A percentile compares a stretch with the other conserved stretches of the same genome.
These are phyloP conservation scores for Eulemur rubriventer DNA, from an alignment of 2,797 vertebrate species.

Conservation along the genomic window DNA sequence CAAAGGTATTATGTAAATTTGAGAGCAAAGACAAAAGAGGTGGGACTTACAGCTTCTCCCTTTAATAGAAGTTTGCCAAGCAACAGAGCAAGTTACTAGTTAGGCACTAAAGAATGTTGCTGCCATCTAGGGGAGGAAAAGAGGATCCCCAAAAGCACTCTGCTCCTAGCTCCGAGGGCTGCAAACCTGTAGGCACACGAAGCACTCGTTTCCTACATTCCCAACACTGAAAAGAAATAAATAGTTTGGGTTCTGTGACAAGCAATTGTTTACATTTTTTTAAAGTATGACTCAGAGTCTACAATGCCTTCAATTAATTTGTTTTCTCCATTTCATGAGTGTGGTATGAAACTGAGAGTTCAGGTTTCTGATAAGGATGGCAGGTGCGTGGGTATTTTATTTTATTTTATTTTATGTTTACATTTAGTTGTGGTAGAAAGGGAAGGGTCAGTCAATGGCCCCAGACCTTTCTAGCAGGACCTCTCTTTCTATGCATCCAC, in stretches of 20 bases:
- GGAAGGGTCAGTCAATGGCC: not conserved
- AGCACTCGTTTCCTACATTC: not conserved
- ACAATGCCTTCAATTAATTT: not conserved
- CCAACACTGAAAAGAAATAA: not conserved
- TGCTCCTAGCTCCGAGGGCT: not conserved
- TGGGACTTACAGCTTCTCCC: not conserved
- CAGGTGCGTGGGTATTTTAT: not conserved
- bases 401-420: not conserved
- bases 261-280: not conserved
- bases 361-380: not conserved
- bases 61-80: rapidly evolving
- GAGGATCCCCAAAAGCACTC: not conserved
- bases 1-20: not conserved
- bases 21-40: not conserved
- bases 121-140: constrained; percentile 65
- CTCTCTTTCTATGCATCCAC: not conserved
- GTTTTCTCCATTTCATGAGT: not conserved
- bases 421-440: not conserved
- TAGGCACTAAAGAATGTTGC: constrained; percentile 41
- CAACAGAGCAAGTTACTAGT: not conserved
- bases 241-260: not conserved
- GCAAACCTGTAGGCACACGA: not conserved
- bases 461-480: not conserved
- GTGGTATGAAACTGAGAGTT: not conserved
- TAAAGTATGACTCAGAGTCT: not conserved